Evolutionary conservation across 2,888 invertebrate genomes (phyloP), one percentile per base, ranked within the genome.

Genomic region (Xestia xanthographa): DNA sequence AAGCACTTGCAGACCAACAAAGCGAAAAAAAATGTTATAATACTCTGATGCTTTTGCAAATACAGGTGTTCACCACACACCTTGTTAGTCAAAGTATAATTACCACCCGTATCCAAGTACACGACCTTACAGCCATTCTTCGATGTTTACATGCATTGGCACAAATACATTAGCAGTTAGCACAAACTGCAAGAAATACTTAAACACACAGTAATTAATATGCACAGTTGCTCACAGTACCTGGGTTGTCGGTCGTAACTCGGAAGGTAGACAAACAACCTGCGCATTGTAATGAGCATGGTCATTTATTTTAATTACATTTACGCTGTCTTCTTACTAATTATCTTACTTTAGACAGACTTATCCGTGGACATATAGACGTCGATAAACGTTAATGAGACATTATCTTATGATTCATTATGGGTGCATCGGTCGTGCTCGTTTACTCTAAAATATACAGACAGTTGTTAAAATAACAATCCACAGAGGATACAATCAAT

Each of bases 41-140:
- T 12, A 1, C 1, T 11, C 12, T 2, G 43, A 43, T 43, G 43
- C 12, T 2, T 43, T 43, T 12, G 12, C 3, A 58, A 38, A 45
- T 43, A 66, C 60, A 76, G 66, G 60, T 82, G 63, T 66, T 34
- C 43, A 45, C n/a, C 60, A 41, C 56, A 60, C 38, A 72, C 70
- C 53, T 73, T 72, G 22, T 70, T 48, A 65, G 48, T 45, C 65
- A 41, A 67, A 70, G 58, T 56, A 43, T 73, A 76, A 71, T 53
- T 66, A 80, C 60, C 60, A 68, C 58, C 58, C 60, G 29, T 72
- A 66, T 34, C 58, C 26, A 65, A 60, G 38, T 68, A 66, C 50
- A 58, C 50, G 71, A 68, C 80, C 75, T 75, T 65, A 72, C 26
- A 41, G 41, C 34, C 29, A 78, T 86, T 84, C 70, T 86, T 66